phyloP scores from a whole-genome alignment of 2,797 vertebrate genomes.

The Leucoraja ocellata region DNA sequence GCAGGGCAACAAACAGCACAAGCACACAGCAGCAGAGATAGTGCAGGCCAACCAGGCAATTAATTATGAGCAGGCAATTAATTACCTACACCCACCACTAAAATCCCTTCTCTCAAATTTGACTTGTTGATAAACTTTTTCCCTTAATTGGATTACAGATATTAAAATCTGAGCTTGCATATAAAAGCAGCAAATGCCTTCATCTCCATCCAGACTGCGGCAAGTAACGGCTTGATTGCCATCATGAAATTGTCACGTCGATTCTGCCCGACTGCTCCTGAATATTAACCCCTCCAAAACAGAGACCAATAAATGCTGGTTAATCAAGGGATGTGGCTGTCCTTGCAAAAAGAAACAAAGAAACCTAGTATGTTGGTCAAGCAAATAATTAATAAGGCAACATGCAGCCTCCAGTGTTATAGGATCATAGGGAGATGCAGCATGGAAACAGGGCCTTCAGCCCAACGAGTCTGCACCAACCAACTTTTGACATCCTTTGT shows the following conservation, averaged over 20 bases:
- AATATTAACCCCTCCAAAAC: neutral
- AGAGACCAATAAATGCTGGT: too few species aligned
- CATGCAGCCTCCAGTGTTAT: too few species aligned
- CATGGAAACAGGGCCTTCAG: too few species aligned
- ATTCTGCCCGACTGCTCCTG: neutral
- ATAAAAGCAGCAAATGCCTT: neutral
- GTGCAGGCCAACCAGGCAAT: constrained; percentile 53
- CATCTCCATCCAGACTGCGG: neutral
- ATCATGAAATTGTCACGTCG: neutral
- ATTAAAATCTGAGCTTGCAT: constrained; percentile 45
- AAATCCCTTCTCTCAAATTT: constrained; percentile 52
- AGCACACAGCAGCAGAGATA: constrained; percentile 36
- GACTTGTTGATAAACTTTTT: constrained; percentile 55
- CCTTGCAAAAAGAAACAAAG: too few species aligned
- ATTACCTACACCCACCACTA: constrained; percentile 55
- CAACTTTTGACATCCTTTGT: too few species aligned
- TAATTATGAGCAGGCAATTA: constrained; percentile 57
- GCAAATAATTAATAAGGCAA: too few species aligned
- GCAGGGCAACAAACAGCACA: constrained; percentile 37
- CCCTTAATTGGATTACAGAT: constrained; percentile 54
- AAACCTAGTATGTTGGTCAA: too few species aligned
- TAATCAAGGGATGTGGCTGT: too few species aligned
- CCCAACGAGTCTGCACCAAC: too few species aligned
- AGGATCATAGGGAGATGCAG: too few species aligned
- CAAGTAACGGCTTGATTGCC: neutral